Conservation (phyloP, 2,888 invertebrate genomes). For the Acrobasis suavella region DNA sequence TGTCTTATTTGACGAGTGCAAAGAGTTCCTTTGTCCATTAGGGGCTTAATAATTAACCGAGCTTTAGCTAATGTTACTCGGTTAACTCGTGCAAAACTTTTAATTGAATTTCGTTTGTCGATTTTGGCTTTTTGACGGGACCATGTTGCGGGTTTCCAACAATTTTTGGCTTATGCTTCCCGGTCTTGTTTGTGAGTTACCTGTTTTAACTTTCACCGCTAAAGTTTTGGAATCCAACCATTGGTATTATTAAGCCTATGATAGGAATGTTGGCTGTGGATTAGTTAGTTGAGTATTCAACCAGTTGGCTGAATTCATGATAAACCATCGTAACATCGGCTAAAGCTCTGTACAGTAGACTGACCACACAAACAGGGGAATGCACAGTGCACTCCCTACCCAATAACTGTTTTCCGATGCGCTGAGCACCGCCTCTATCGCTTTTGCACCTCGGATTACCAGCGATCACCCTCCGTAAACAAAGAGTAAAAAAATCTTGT, state of each 20-base stretch:
- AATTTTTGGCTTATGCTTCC: constrained; percentile 60
- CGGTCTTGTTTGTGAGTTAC: constrained; percentile 49
- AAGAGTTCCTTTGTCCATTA: constrained; percentile 71
- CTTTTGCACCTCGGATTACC: constrained; percentile 64
- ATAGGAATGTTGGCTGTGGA: constrained; percentile 1
- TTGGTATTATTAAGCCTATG: constrained; percentile 2
- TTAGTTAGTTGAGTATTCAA: constrained; percentile 4
- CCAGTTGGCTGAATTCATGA: constrained; percentile 26
- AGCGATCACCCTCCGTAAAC: constrained; percentile 40
- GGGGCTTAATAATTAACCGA: constrained; percentile 74
- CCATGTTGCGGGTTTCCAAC: constrained; percentile 56
- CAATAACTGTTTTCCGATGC: constrained; percentile 68
- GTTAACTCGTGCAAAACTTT: constrained; percentile 71
- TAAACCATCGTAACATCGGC: constrained; percentile 32
- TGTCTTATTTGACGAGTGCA: constrained; percentile 69
- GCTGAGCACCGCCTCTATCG: constrained; percentile 53
- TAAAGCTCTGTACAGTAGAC: constrained; percentile 40
- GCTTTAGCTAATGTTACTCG: constrained; percentile 68
- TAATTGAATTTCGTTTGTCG: constrained; percentile 75
- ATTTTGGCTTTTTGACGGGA: constrained; percentile 70
- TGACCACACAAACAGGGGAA: constrained; percentile 53
- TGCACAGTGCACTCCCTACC: constrained; percentile 44
- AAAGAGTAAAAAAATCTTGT: constrained; percentile 48
- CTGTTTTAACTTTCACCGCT: constrained; percentile 37
- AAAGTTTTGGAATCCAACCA: constrained; percentile 32